A percentile compares a stretch with the other conserved stretches of the same genome.
These are phyloP conservation scores for Diarsia rubi DNA, from an alignment of 2,888 invertebrate species.

Conservation along the genomic window DNA sequence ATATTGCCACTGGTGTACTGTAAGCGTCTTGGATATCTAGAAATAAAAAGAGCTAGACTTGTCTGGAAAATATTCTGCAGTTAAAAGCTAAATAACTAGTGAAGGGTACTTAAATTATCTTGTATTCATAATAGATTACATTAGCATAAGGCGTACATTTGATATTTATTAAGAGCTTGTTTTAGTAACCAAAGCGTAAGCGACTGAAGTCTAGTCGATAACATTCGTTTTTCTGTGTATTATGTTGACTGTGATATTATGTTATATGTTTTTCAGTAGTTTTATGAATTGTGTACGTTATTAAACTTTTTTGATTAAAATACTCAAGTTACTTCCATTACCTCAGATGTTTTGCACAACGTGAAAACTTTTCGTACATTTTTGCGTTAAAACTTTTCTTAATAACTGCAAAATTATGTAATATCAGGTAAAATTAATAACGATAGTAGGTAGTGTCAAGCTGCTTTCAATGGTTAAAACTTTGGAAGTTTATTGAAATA, in stretches of 20 bases:
- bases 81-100: slow-evolving; percentile 34
- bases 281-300: background rate
- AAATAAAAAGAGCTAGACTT: slow-evolving; percentile 41
- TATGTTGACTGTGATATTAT: background rate
- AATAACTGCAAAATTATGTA: slow-evolving; percentile 36
- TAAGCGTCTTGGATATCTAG: slow-evolving; percentile 43
- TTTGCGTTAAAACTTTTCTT: slow-evolving; percentile 33
- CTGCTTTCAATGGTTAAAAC: slow-evolving; percentile 47
- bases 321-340: slow-evolving; percentile 22
- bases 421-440: slow-evolving; percentile 49
- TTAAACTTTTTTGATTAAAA: slow-evolving; percentile 50
- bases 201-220: background rate
- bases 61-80: slow-evolving; percentile 9
- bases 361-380: slow-evolving; percentile 37
- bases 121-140: slow-evolving; percentile 12
- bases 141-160: background rate
- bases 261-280: background rate
- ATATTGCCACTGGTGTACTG: slow-evolving; percentile 46
- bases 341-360: slow-evolving; percentile 27
- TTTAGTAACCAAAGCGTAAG: background rate
- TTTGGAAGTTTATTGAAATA: slow-evolving; percentile 57
- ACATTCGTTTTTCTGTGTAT: background rate
- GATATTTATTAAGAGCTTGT: background rate
- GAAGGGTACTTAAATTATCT: slow-evolving; percentile 11
- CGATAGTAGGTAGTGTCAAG: slow-evolving; percentile 41